phyloP scores from a whole-genome alignment of 2,888 invertebrate genomes.

The Ecdyonurus torrentis region DNA sequence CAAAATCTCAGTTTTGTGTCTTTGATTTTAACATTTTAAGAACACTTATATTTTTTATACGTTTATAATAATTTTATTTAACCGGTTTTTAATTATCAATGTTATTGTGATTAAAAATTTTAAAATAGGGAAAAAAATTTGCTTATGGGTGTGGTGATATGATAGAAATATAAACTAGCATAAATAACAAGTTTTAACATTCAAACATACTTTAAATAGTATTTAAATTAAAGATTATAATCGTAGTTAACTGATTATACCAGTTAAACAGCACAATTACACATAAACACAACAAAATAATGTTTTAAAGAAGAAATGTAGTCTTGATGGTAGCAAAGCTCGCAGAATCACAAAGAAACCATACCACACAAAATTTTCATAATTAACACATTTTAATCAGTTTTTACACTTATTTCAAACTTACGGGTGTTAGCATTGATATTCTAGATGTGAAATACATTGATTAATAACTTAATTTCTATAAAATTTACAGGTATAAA shows the following conservation, averaged over 20 bases:
- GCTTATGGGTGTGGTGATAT: neutral
- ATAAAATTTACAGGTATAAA: neutral
- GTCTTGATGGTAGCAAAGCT: neutral
- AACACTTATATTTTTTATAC: neutral
- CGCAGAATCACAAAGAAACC: neutral
- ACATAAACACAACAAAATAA: neutral
- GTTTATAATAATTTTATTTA: neutral
- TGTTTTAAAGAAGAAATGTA: neutral
- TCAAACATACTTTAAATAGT: neutral
- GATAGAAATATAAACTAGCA: neutral
- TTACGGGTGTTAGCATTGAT: conserved; percentile 1
- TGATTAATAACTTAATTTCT: neutral
- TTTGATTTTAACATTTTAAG: neutral
- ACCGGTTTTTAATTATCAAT: neutral
- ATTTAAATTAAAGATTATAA: neutral
- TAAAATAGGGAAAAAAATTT: neutral
- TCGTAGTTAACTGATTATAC: neutral
- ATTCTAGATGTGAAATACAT: neutral
- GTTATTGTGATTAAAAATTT: neutral
- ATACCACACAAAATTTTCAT: neutral
- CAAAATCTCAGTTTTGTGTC: neutral
- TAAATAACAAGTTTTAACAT: neutral
- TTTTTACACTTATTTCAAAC: neutral
- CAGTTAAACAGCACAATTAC: neutral
- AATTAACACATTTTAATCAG: neutral